Evolutionary conservation across 2,888 invertebrate genomes (phyloP), one percentile per base, ranked within the genome.

Genomic region (Tillus elongatus): DNA sequence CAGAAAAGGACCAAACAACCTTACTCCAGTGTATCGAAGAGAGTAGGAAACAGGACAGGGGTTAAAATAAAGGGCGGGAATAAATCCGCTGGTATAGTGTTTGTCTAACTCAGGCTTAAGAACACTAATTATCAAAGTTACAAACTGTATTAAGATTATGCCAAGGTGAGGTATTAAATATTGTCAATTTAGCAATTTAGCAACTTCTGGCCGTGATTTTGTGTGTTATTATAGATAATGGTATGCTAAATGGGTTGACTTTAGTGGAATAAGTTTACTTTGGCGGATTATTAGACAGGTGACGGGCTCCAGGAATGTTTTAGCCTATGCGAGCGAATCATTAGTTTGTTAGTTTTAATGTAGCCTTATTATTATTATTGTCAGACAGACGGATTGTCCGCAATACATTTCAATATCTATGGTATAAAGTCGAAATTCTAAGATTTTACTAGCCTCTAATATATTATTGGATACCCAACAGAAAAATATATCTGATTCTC

Each of bases 91-190:
- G 54, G 56, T 54, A 49, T 52, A 53, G 56, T 63, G 63, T 64
- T 64, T 64, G 64, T 63, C 60, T 64, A 64, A 60, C 61, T 56
- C 56, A 52, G 46, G 61, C 63, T 64, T 64, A 64, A 64, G 63
- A 64, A 61, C 63, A 63, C 64, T 64, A 65, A 64, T 65, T 64
- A 64, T 64, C 63, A 63, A 65, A 64, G 61, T 64, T 65, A 59
- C 60, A 63, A 65, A 64, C 64, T 65, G 64, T 64, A 65, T 64
- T 65, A 65, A 65, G 65, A 65, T 65, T 64, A 65, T 63, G 56
- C 52, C 52, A 54, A 54, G 55, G 54, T 54, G 53, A 52, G 56
- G 56, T 57, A 60, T 63, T 63, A 63, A 64, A 64, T 65, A 65
- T 64, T 63, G 64, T 65, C 65, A 63, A 65, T 64, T 63, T 63